Evolutionary conservation across 2,113 vertebrate species (phyloP).

Genomic region (Notarius quadriscutis): DNA sequence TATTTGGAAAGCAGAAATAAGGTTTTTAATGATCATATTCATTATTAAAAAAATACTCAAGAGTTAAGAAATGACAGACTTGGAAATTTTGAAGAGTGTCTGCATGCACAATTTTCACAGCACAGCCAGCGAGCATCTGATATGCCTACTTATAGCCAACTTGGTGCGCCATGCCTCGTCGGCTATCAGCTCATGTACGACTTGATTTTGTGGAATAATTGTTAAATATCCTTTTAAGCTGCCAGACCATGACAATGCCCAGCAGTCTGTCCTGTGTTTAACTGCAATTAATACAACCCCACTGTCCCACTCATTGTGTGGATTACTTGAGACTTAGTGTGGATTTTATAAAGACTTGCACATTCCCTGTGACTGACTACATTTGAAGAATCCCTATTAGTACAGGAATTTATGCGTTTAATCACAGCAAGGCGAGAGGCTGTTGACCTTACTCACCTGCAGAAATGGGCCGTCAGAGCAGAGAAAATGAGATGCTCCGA

Average conservation of each 20-base stretch:
- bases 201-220: too few species aligned
- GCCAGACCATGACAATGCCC: not conserved
- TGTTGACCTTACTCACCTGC: constrained; percentile 65
- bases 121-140: too few species aligned
- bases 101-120: too few species aligned
- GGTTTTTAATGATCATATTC: not conserved
- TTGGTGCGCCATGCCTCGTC: too few species aligned
- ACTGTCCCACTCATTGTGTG: not conserved
- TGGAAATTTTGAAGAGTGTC: too few species aligned
- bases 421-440: constrained; percentile 63
- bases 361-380: constrained; percentile 56
- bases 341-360: constrained; percentile 48
- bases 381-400: constrained; percentile 64
- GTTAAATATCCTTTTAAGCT: not conserved
- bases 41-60: not conserved
- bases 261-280: not conserved
- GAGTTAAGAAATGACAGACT: not conserved
- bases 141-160: too few species aligned
- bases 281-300: not conserved
- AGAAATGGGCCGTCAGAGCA: constrained; percentile 55
- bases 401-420: constrained; percentile 69
- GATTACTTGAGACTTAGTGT: not conserved
- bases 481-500: constrained; percentile 37
- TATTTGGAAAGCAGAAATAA: too few species aligned
- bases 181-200: too few species aligned